Conservation (phyloP, 2,113 vertebrate species). For the Pterophyllum scalare region DNA sequence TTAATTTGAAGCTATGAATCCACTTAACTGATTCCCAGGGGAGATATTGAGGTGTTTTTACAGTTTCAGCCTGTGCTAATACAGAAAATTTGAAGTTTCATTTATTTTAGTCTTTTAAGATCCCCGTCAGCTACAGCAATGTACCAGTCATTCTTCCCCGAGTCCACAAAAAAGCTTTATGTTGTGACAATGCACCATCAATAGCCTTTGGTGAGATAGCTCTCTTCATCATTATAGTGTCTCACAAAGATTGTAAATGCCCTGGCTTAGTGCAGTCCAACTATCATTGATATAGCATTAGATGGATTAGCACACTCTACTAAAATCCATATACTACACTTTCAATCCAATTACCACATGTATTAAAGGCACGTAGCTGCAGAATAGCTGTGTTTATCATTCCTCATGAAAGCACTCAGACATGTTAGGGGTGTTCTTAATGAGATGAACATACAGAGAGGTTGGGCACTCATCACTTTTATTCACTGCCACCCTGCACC, state of each 20-base stretch:
- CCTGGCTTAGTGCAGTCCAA: background rate
- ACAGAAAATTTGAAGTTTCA: background rate
- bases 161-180: background rate
- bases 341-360: conserved; percentile 68
- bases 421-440: conserved; percentile 67
- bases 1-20: background rate
- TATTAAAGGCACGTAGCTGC: conserved; percentile 53
- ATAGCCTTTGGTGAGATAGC: background rate
- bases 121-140: background rate
- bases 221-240: conserved; percentile 13
- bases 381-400: conserved; percentile 65
- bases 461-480: conserved; percentile 66
- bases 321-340: conserved; percentile 67
- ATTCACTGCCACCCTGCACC: conserved; percentile 55
- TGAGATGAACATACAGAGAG: conserved; percentile 64
- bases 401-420: conserved; percentile 53
- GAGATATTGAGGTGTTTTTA: background rate
- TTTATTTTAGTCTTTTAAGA: background rate
- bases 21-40: background rate
- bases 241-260: conserved; percentile 15
- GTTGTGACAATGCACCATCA: background rate
- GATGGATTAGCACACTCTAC: conserved; percentile 59
- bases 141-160: background rate
- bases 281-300: conserved; percentile 30
- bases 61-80: background rate